Evolutionary conservation across 1,140 invertebrate genomes (phyloP).

Genomic region (Drosophila truncata): DNA sequence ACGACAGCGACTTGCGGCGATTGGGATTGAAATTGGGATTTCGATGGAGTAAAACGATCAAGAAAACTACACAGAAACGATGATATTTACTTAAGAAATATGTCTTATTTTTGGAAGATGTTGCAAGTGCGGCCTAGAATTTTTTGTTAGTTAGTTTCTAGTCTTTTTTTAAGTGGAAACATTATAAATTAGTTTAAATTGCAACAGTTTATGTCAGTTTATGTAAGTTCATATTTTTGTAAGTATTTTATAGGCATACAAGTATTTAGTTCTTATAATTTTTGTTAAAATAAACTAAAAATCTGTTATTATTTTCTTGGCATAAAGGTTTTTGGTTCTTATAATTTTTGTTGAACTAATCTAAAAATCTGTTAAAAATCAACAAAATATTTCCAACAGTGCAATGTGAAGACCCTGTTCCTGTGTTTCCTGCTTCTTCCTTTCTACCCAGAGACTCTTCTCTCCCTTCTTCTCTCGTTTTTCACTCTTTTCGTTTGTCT

Average conservation of each 20-base stretch:
- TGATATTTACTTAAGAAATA: not conserved
- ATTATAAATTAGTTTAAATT: not conserved
- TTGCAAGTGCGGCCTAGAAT: no score
- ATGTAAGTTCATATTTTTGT: not conserved
- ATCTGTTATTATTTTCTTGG: no score
- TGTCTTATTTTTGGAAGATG: not conserved
- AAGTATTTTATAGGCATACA: not conserved
- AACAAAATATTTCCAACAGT: not conserved
- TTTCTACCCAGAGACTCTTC: slow-evolving; percentile 7
- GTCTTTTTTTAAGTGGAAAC: not conserved
- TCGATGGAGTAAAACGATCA: not conserved
- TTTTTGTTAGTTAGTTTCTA: no score
- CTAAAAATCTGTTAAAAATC: not conserved
- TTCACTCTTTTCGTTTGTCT: slow-evolving; percentile 1
- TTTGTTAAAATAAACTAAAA: not conserved
- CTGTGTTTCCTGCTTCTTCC: slow-evolving; percentile 7
- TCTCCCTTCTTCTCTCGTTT: not conserved
- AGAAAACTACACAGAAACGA: slow-evolving; percentile 22
- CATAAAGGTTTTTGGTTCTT: no score
- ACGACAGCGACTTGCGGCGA: slow-evolving; percentile 6
- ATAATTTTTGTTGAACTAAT: not conserved
- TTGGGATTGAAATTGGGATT: slow-evolving; percentile 3
- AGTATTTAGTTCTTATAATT: not conserved
- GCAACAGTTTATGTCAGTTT: not conserved
- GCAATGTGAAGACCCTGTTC: not conserved